Evolutionary conservation across 2,113 vertebrate species (phyloP), one percentile per base, ranked within the genome.

Genomic region (Recurvirostra avosetta): DNA sequence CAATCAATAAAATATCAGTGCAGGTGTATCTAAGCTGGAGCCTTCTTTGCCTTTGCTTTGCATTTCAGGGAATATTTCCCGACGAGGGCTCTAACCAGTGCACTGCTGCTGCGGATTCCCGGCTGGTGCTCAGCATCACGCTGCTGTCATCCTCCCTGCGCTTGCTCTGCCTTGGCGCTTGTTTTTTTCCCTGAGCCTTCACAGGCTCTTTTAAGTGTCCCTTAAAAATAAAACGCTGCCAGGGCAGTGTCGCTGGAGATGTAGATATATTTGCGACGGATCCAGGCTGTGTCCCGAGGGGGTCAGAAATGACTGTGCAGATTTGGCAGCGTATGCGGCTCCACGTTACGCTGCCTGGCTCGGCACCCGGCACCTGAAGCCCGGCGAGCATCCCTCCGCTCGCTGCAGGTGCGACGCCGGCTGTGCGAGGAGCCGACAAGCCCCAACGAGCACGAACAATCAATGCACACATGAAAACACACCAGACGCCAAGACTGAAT

Each of bases 1-100:
- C 76, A 80, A 94, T 96, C 90, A 91, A 96, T 97, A 94, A 96
- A 96, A 91, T 74, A 96, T 92, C 93, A 88, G 71, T 52, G 89
- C 86, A 82, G 93, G 38, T 16, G 62, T 43, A 76, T 9, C 93
- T 38, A 12, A 61, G 85, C 72, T 11, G 71, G 52, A 80, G 67
- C 36, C 1, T 11, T 22, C 49, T 10, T 5, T 7, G 76, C 91
- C 78, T 92, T 72, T 70, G 20, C 72, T 66, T 7, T 17, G 76
- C 68, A 32, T 78, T 58, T 21, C 91, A 70, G 78, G 77, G 62
- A 40, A 15, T 30, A 4, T 61, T 81, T 68, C 38, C 32, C 41
- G 67, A 23, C 2, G 17, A 68, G 40, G 15, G 18, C 50, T 92
- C 11, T 0, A 27, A 38, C 58, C 49, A 32, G 50, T 1, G 36